These are phyloP conservation scores for Nemopilema nomurai DNA, from an alignment of 30 jellyfish, hydroid and myxozoan species.

Conservation along the genomic window DNA sequence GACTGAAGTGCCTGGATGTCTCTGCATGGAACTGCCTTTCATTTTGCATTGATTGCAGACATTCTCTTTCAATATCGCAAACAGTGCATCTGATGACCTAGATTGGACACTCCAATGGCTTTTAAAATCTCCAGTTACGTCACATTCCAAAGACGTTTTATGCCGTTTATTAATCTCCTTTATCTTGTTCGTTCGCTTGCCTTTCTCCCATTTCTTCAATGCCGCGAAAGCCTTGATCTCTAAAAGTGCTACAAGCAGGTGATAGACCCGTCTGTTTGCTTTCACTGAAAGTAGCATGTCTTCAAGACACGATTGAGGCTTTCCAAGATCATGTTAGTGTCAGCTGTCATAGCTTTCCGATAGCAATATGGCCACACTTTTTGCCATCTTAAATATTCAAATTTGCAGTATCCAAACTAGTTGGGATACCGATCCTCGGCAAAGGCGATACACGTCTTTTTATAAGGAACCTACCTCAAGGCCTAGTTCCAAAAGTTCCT, in stretches of 20 bases:
- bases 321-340: constrained; percentile 56
- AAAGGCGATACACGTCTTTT: no score
- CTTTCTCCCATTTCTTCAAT: constrained; percentile 42
- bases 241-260: constrained; percentile 20
- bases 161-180: constrained; percentile 52
- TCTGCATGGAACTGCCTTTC: no score
- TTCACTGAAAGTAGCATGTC: constrained; percentile 17
- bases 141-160: not conserved
- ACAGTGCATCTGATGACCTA: no score
- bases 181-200: constrained; percentile 43
- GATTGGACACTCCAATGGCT: no score
- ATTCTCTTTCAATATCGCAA: no score
- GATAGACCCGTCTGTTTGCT: constrained; percentile 40
- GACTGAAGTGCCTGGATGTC: no score
- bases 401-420: constrained; percentile 7
- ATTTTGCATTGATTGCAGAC: no score
- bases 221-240: constrained; percentile 52
- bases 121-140: no score
- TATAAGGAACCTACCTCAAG: no score
- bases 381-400: constrained; percentile 31
- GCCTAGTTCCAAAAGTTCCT: no score
- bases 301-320: constrained; percentile 42
- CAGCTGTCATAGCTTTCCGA: constrained; percentile 31
- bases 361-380: constrained; percentile 56
- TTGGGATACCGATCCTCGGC: constrained; percentile 34